Percentiles rank a stretch among this genome's conserved stretches.
These are phyloP conservation scores for Microcebus ravelobensis DNA, from an alignment of 2,113 vertebrate species.

Conservation along the genomic window DNA sequence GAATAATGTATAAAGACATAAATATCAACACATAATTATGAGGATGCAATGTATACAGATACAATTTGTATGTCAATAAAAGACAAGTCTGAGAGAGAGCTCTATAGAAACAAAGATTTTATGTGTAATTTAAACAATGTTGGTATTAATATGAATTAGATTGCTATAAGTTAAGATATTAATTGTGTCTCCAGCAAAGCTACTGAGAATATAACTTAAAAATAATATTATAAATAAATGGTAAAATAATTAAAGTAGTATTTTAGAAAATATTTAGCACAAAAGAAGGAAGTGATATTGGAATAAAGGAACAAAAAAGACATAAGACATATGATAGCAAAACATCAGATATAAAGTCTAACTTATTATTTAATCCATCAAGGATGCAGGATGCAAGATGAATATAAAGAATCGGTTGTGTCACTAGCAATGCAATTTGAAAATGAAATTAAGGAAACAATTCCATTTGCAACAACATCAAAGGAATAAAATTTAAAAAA, in stretches of 20 bases:
- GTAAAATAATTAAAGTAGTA: not conserved
- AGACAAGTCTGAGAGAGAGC: not conserved
- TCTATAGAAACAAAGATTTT: not conserved
- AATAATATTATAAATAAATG: not conserved
- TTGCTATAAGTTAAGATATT: not conserved
- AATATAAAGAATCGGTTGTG: not conserved
- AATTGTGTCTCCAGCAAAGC: not conserved
- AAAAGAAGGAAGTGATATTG: not conserved
- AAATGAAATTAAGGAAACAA: not conserved
- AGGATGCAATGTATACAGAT: not conserved
- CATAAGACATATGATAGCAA: not conserved
- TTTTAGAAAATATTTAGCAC: not conserved
- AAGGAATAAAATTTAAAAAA: not conserved
- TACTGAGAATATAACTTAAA: not conserved
- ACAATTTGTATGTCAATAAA: not conserved
- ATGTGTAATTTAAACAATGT: not conserved
- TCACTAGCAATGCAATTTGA: not conserved
- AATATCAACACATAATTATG: not conserved
- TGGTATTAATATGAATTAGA: not conserved
- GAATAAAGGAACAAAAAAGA: not conserved
- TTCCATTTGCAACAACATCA: not conserved
- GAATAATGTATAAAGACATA: not conserved
- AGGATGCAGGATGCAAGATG: not conserved
- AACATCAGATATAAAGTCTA: not conserved
- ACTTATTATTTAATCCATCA: not conserved